phyloP scores from a whole-genome alignment of 2,113 vertebrate genomes.

The Amblyornis subalaris region DNA sequence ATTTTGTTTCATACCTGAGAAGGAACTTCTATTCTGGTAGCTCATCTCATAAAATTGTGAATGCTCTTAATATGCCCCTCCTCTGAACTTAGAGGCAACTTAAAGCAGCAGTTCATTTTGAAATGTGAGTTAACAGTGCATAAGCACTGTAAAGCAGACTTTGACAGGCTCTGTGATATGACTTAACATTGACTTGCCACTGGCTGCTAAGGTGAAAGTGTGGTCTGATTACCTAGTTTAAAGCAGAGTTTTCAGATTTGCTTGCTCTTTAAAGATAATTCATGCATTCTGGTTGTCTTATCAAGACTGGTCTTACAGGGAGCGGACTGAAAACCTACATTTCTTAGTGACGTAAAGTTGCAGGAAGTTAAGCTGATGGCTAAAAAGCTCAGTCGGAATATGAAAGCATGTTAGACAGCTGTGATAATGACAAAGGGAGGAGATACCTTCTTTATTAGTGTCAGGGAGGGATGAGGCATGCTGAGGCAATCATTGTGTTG shows the following conservation, averaged over 20 bases:
- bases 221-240: neutral
- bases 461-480: neutral
- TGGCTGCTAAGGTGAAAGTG: neutral
- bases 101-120: neutral
- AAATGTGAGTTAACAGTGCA: neutral
- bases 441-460: neutral
- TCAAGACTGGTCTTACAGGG: neutral
- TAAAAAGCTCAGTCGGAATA: accelerated
- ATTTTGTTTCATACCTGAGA: neutral
- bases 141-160: neutral
- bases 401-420: neutral
- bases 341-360: neutral
- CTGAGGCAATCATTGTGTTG: neutral
- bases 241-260: neutral
- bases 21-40: neutral
- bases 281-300: neutral
- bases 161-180: neutral
- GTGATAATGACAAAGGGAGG: neutral
- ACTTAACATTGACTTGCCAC: neutral
- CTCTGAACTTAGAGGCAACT: neutral
- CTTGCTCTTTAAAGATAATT: neutral
- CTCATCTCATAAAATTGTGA: neutral
- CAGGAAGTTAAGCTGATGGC: neutral
- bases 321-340: neutral
- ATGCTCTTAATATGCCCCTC: neutral